phyloP scores from a whole-genome alignment of 2,888 invertebrate genomes.

The Teleiodes luculella region DNA sequence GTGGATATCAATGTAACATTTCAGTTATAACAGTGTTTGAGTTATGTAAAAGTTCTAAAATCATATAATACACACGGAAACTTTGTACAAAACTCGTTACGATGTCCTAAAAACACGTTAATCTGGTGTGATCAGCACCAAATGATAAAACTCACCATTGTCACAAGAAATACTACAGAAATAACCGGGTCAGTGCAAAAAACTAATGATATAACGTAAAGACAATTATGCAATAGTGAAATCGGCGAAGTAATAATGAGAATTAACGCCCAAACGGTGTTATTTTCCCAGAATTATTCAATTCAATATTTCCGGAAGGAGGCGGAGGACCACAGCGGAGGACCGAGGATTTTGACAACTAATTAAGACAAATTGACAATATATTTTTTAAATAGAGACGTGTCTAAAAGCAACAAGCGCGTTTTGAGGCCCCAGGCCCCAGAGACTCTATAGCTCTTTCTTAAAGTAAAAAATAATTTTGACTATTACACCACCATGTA shows the following conservation, averaged over 20 bases:
- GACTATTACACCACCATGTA: background rate
- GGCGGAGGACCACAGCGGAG: too few species aligned
- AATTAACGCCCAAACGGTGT: background rate
- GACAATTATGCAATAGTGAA: background rate
- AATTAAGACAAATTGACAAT: too few species aligned
- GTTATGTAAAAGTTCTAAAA: background rate
- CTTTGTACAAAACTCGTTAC: background rate
- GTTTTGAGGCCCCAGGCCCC: background rate
- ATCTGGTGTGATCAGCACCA: conserved; percentile 9
- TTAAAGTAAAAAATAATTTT: too few species aligned
- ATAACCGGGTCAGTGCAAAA: background rate
- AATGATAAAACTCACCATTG: conserved; percentile 27
- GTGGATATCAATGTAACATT: background rate
- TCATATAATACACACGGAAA: background rate
- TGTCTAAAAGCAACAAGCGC: background rate
- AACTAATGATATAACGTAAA: background rate
- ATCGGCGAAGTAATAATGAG: background rate
- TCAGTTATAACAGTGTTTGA: background rate
- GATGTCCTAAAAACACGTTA: background rate
- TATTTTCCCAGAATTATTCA: conserved; percentile 2
- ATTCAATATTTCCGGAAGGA: background rate
- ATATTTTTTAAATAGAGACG: conserved; percentile 7
- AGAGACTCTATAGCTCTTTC: too few species aligned
- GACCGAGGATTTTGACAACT: background rate
- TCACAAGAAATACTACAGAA: background rate